Base-by-base conservation (phyloP, 2,113 vertebrate genomes). In the Rhinolophus sinicus region DNA sequence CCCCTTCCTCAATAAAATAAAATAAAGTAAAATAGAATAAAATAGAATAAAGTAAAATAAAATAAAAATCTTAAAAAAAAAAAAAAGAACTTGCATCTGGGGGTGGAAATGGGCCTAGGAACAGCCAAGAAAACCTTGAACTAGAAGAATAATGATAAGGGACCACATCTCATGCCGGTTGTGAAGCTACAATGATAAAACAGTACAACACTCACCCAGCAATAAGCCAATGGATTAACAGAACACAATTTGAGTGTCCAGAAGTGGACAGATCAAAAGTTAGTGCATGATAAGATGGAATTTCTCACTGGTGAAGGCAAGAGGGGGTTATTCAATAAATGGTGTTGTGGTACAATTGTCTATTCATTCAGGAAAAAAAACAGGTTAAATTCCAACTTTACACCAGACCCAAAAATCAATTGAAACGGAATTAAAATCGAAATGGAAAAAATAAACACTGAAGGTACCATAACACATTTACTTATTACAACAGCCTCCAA, bases 351-450 rank as follows among this genome's bases (percentile, higher is more conserved):
- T 70, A 52, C 13, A 85, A 85, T 18, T 72, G 44, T 73, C 67
- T 94, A 65, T 65, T 93, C 38, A 86, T 81, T 96, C 60, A 40
- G 83, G 70, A 67, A 88, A 88, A 90, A 95, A 91, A 72, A 54
- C 16, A 95, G 78, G 33, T 73, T 88, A 95, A 97, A 95, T 97
- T 88, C 60, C 70, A 96, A 76, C 88, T 19, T 69, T 91, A 75
- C 24, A 81, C 77, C 72, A 81, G 72, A 91, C 52, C 93, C 35
- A 93, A 96, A 97, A 97, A 91, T 97, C 96, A 91, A 95, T 54
- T 76, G 70, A 81, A 76, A 96, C 9, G 19, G 82, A 88, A 95
- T 96, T 92, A 89, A 95, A 95, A 86, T 70, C n/a, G 93, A 95
- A 94, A 94, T 90, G 78, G 69, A 84, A 93, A 85, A 95, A 92